Evolutionary conservation across 2,797 vertebrate species (phyloP).

Genomic region (Cynodonichthys magdalenae): DNA sequence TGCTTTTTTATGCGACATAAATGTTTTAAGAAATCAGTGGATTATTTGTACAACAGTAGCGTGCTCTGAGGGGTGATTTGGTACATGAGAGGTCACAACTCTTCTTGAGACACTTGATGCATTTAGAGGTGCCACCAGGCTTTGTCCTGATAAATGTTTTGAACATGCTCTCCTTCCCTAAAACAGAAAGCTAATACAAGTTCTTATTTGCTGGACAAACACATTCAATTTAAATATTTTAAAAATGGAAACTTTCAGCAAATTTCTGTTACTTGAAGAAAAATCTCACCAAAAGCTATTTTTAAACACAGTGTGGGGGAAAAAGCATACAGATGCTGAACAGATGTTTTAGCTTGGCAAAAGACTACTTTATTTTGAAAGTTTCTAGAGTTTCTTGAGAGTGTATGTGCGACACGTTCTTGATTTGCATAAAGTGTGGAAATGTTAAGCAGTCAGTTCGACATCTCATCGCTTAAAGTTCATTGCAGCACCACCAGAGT

Average conservation of each 20-base stretch:
- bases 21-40: not conserved
- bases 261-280: not conserved
- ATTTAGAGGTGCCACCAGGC: not conserved
- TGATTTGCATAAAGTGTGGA: not conserved
- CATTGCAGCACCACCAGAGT: not conserved
- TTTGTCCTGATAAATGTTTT: not conserved
- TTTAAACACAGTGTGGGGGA: not conserved
- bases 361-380: not conserved
- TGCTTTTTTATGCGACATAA: not conserved
- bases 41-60: not conserved
- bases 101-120: not conserved
- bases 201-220: not conserved
- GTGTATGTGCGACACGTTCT: not conserved
- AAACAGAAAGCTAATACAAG: not conserved
- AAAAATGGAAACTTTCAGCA: not conserved
- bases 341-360: not conserved
- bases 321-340: not conserved
- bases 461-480: not conserved
- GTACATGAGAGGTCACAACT: not conserved
- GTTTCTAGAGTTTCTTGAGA: not conserved
- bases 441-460: slow-evolving; percentile 2
- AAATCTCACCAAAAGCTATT: not conserved
- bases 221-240: not conserved
- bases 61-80: not conserved
- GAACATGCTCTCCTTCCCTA: not conserved